Percentiles rank a stretch among this genome's conserved stretches.
Conservation (phyloP, 2,888 invertebrate species). For the Junonia oenone region DNA sequence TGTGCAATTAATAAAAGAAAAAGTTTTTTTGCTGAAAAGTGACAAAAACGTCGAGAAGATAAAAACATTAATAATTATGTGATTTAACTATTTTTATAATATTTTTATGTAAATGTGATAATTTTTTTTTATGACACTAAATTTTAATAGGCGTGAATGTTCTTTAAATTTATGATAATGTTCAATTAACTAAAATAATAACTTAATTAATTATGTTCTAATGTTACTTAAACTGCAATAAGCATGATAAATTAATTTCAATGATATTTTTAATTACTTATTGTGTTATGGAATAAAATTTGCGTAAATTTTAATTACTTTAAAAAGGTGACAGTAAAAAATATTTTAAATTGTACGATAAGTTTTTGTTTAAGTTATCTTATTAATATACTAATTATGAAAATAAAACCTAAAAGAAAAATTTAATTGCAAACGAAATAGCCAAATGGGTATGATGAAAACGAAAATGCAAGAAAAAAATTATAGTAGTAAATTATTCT, state of each 20-base stretch:
- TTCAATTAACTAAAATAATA: background rate
- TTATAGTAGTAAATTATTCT: background rate
- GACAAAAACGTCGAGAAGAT: background rate
- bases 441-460: background rate
- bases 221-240: background rate
- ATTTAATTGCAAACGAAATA: too few species aligned
- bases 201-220: background rate
- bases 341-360: too few species aligned
- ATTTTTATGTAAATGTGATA: background rate
- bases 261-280: background rate
- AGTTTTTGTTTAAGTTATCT: too few species aligned
- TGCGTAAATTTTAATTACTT: background rate
- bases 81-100: too few species aligned
- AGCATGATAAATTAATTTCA: background rate
- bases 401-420: too few species aligned
- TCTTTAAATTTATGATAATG: background rate
- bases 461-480: background rate
- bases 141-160: conserved; percentile 1
- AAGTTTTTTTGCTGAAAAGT: background rate
- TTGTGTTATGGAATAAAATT: background rate
- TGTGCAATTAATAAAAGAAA: too few species aligned
- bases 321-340: too few species aligned
- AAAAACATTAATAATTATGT: background rate
- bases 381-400: too few species aligned
- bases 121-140: background rate